Percentiles rank a stretch among this genome's conserved stretches.
Conservation (phyloP, 2,797 vertebrate genomes). For the Mallotus villosus region DNA sequence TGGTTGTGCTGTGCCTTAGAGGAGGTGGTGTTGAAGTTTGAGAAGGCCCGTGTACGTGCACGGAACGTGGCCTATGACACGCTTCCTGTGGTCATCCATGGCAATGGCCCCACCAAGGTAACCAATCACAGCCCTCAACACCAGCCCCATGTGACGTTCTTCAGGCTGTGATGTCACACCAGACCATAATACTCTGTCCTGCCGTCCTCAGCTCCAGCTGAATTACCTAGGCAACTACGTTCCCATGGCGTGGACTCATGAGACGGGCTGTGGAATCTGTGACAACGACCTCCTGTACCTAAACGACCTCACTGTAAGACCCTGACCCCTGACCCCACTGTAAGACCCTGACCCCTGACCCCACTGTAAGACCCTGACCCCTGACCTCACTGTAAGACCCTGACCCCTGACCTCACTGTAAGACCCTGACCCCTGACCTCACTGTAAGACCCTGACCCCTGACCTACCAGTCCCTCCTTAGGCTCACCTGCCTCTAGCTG, state of each 20-base stretch:
- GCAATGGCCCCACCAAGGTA: conserved; percentile 92
- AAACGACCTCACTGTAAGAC: conserved; percentile 36
- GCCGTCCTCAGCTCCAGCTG: conserved; percentile 77
- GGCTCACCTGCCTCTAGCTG: too few species aligned
- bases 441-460: too few species aligned
- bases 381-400: too few species aligned
- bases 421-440: too few species aligned
- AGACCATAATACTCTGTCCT: conserved; percentile 2
- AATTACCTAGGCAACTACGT: conserved; percentile 90
- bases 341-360: too few species aligned
- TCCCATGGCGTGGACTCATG: conserved; percentile 84
- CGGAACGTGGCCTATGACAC: conserved; percentile 89
- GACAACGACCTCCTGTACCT: conserved; percentile 71
- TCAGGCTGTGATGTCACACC: too few species aligned
- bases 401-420: too few species aligned
- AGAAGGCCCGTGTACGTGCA: conserved; percentile 79
- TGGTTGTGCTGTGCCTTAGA: conserved; percentile 59
- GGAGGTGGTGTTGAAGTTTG: conserved; percentile 89
- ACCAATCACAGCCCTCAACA: conserved; percentile 9
- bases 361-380: too few species aligned
- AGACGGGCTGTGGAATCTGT: conserved; percentile 80
- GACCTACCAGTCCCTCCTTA: too few species aligned
- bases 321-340: neutral
- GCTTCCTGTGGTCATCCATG: conserved; percentile 85
- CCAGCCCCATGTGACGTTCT: neutral